Conservation (phyloP, 1,140 invertebrate species). For the Diorhabda carinulata region DNA sequence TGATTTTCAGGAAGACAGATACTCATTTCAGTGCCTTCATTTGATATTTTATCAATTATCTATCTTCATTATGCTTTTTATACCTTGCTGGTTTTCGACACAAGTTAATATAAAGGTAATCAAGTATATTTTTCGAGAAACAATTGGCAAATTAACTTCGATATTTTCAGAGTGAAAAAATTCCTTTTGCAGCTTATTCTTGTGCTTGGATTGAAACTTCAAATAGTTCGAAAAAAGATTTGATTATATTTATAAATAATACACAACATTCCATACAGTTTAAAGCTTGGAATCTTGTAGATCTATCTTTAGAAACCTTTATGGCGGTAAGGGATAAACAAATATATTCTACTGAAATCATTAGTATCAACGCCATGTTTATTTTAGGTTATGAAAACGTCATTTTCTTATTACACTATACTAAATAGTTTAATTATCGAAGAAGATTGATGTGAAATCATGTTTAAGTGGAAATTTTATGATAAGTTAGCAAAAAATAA, state of each 20-base stretch:
- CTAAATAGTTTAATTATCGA: not conserved
- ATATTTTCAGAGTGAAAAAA: not conserved
- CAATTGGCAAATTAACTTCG: not conserved
- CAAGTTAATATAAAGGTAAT: not conserved
- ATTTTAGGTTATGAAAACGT: conserved; percentile 1
- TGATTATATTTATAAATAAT: not conserved
- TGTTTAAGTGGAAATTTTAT: too few species aligned
- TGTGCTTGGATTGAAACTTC: not conserved
- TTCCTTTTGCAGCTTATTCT: not conserved
- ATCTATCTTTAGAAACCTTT: conserved; percentile 1
- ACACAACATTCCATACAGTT: not conserved
- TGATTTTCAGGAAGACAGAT: not conserved
- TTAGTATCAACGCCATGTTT: not conserved
- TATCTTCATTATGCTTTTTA: not conserved
- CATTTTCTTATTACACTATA: not conserved
- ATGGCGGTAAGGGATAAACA: not conserved
- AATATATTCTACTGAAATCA: too few species aligned
- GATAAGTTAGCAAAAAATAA: too few species aligned
- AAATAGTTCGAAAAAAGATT: not conserved
- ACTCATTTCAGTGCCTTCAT: not conserved
- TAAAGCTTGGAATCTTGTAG: not conserved
- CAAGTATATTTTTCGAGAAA: not conserved
- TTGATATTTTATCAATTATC: not conserved
- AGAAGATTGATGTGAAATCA: not conserved
- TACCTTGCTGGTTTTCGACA: not conserved